Conservation (phyloP, 2,797 vertebrate genomes). For the Lacerta bilineata region DNA sequence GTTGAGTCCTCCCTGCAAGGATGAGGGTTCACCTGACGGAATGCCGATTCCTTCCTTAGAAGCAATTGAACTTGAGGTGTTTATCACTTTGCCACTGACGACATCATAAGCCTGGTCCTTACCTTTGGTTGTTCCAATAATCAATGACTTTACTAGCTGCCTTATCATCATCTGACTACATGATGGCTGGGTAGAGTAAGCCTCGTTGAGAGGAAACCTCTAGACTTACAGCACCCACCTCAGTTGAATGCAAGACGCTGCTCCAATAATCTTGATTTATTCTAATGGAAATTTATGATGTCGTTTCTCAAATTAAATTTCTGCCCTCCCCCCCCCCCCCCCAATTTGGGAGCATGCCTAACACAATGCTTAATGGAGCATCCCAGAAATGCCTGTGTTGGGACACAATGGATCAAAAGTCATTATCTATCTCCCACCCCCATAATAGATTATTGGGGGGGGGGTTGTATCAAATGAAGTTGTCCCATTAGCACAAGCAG, state of each 20-base stretch:
- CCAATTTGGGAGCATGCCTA: too few species aligned
- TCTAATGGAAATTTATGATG: not conserved
- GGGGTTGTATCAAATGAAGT: too few species aligned
- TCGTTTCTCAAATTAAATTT: fast-evolving
- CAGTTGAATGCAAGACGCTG: too few species aligned
- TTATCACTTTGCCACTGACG: constrained; percentile 3
- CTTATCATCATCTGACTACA: too few species aligned
- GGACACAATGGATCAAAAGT: not conserved
- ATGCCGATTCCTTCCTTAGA: constrained; percentile 15
- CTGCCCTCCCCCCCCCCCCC: not conserved
- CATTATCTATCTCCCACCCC: not conserved
- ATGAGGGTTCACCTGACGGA: constrained; percentile 3
- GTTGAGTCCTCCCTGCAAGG: constrained; percentile 32
- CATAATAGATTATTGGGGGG: too few species aligned
- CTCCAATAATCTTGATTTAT: too few species aligned
- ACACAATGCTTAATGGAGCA: not conserved
- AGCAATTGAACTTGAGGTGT: fast-evolving
- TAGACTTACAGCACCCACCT: too few species aligned
- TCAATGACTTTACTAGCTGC: too few species aligned
- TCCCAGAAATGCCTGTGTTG: not conserved
- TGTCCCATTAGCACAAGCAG: too few species aligned
- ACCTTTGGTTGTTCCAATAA: not conserved
- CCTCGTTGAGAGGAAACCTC: too few species aligned
- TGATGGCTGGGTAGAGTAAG: too few species aligned
- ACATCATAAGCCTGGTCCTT: fast-evolving